These are phyloP conservation scores for Thecocarcelia acutangulata DNA, from an alignment of 2,888 invertebrate genomes.

Conservation along the genomic window DNA sequence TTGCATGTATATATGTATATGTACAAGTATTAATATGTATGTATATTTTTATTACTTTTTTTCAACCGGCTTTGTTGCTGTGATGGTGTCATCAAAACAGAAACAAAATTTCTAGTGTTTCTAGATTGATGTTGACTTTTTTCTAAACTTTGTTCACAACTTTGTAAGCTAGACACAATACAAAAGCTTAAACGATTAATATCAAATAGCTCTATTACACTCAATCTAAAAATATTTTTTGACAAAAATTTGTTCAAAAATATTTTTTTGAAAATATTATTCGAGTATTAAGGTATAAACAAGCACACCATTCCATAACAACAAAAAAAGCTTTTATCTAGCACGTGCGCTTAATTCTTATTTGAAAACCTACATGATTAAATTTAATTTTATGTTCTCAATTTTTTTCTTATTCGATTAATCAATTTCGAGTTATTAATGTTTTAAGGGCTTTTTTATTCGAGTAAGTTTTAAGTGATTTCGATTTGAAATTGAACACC, in stretches of 20 bases:
- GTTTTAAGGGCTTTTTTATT: no score
- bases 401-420: no score
- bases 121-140: constrained; percentile 16
- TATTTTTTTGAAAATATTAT: no score
- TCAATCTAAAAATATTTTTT: not conserved
- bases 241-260: not conserved
- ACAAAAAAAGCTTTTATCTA: no score
- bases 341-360: no score
- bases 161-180: constrained; percentile 43
- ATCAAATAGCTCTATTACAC: not conserved
- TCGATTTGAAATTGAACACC: no score
- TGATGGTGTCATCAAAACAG: constrained; percentile 63
- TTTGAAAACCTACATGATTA: no score
- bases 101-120: constrained; percentile 16
- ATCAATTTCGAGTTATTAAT: no score
- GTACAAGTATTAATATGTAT: not conserved
- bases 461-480: no score
- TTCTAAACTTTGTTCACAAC: not conserved
- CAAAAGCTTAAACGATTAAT: not conserved
- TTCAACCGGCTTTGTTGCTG: constrained; percentile 34
- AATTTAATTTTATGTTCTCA: no score
- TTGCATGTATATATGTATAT: not conserved
- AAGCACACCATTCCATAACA: no score
- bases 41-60: constrained; percentile 14
- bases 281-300: no score